Percentiles rank a stretch among this genome's conserved stretches.
Conservation (phyloP, 2,113 vertebrate genomes). For the Mustelus asterias region DNA sequence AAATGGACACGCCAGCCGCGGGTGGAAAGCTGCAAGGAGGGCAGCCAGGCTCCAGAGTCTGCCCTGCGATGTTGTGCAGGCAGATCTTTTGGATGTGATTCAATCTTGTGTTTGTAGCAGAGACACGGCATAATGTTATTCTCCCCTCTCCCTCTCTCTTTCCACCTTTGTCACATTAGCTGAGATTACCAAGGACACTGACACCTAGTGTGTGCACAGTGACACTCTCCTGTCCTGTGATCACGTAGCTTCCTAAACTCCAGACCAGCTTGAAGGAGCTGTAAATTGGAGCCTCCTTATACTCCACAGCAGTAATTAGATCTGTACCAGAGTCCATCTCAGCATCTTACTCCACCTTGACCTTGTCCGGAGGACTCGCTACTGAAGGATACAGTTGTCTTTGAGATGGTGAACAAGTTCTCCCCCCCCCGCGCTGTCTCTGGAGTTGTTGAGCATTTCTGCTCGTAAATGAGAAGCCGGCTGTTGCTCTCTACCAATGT, state of each 20-base stretch:
- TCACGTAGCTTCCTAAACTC: background rate
- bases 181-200: background rate
- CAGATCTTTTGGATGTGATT: background rate
- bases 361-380: background rate
- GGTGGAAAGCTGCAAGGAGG: no score
- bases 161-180: background rate
- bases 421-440: background rate
- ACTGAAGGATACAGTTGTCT: background rate
- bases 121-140: background rate
- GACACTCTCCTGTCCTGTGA: background rate
- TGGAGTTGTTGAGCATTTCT: background rate
- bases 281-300: background rate
- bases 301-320: background rate
- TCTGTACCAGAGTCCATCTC: background rate
- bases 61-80: background rate
- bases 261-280: background rate
- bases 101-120: background rate
- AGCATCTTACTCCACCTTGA: background rate
- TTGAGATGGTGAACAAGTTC: background rate
- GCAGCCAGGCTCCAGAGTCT: background rate
- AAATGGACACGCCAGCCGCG: background rate
- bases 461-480: background rate
- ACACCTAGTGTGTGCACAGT: constrained; percentile 9
- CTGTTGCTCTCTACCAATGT: no score
- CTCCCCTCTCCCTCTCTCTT: background rate